phyloP scores from a whole-genome alignment of 2,797 vertebrate species.

The Mormyrus proboscirostris region DNA sequence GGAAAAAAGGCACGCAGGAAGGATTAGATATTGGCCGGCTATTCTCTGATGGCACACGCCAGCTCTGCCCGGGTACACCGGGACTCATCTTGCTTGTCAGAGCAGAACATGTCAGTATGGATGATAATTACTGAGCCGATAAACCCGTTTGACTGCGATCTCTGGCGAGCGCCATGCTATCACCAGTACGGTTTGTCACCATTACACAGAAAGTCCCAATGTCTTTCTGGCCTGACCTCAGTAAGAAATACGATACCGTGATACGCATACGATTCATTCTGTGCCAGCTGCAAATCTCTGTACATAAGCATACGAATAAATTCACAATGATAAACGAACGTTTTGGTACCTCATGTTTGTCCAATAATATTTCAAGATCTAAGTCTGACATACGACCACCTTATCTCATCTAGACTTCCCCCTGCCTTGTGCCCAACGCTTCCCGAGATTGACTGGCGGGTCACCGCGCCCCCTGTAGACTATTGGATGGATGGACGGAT shows the following conservation, averaged over 20 bases:
- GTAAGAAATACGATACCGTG: background rate
- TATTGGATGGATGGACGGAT: background rate
- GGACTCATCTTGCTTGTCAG: background rate
- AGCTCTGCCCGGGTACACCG: background rate
- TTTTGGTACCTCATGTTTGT: background rate
- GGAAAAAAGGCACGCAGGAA: background rate
- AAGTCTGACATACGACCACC: background rate
- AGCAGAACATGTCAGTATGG: constrained; percentile 1
- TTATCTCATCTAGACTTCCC: background rate
- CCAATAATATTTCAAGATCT: background rate
- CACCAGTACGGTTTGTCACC: background rate
- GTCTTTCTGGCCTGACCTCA: background rate
- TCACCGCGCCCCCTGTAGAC: background rate
- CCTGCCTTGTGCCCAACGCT: background rate
- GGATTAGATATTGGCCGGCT: background rate
- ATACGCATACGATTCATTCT: background rate
- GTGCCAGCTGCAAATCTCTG: background rate
- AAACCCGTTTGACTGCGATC: background rate
- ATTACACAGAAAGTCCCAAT: background rate
- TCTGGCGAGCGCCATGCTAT: background rate
- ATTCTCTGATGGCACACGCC: background rate
- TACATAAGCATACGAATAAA: background rate
- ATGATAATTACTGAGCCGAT: constrained; percentile 9
- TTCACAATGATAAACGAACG: background rate
- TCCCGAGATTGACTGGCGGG: background rate